These are phyloP conservation scores for Momotus momota DNA, from an alignment of 2,797 vertebrate genomes.

Conservation along the genomic window DNA sequence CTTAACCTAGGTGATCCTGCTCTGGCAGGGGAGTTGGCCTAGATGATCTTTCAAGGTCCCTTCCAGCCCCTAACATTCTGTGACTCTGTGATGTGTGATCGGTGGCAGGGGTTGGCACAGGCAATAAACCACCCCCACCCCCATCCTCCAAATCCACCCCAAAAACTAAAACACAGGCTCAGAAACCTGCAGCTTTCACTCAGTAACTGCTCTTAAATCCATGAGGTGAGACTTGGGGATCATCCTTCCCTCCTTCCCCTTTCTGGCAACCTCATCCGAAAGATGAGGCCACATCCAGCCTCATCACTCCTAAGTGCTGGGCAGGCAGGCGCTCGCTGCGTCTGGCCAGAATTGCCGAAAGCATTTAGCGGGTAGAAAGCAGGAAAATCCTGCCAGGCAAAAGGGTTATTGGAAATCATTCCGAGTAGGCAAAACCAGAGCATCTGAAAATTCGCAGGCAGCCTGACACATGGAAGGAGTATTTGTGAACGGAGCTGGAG, in stretches of 20 bases:
- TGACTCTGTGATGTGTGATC: neutral
- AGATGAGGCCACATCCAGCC: neutral
- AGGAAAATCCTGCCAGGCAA: neutral
- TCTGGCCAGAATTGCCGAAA: neutral
- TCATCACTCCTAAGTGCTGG: neutral
- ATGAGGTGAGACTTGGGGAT: neutral
- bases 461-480: neutral
- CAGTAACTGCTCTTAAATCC: neutral
- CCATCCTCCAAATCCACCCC: rapidly evolving
- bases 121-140: neutral
- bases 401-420: neutral
- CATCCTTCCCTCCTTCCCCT: neutral
- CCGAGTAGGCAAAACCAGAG: neutral
- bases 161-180: neutral
- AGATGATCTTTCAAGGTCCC: too few relatives aligned
- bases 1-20: too few relatives aligned
- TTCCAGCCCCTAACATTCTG: too few relatives aligned
- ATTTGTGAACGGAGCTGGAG: neutral
- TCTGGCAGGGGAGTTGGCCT: too few relatives aligned
- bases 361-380: neutral
- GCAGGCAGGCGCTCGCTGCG: rapidly evolving
- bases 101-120: neutral
- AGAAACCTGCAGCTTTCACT: neutral
- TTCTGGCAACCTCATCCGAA: neutral
- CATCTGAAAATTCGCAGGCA: neutral